Conservation (phyloP, 2,113 vertebrate species). For the Cervus canadensis region DNA sequence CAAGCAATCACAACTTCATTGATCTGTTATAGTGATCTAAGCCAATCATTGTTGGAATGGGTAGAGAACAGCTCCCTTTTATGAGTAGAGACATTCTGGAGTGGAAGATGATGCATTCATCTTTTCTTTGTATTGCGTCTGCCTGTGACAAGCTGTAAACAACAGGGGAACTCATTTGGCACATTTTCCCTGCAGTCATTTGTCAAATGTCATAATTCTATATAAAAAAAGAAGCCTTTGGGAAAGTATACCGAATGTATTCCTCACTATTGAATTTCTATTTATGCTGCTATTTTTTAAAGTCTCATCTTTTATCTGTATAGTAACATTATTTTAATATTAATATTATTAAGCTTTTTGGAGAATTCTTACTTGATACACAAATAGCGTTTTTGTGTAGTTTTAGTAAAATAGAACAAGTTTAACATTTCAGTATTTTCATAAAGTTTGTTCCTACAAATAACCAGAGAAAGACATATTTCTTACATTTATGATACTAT, state of each 20-base stretch:
- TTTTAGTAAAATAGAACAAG: constrained; percentile 17
- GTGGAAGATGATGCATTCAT: neutral
- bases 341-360: neutral
- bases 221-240: neutral
- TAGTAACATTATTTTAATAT: constrained; percentile 12
- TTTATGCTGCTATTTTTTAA: neutral
- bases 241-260: neutral
- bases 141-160: constrained; percentile 1
- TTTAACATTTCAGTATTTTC: constrained; percentile 8
- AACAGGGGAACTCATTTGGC: constrained; percentile 24
- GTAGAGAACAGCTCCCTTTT: neutral
- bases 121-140: neutral
- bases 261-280: neutral
- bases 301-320: neutral
- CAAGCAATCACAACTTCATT: neutral
- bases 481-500: neutral
- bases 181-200: constrained; percentile 4
- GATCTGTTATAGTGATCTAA: neutral
- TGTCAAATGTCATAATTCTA: constrained; percentile 31
- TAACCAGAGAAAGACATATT: neutral
- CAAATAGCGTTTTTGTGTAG: neutral
- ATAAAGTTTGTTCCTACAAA: neutral
- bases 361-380: constrained; percentile 18
- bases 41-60: neutral
- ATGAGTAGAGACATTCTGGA: neutral